Evolutionary conservation across 2,888 invertebrate genomes (phyloP), one percentile per base, ranked within the genome.

Genomic region (Drosophila paucipuncta): DNA sequence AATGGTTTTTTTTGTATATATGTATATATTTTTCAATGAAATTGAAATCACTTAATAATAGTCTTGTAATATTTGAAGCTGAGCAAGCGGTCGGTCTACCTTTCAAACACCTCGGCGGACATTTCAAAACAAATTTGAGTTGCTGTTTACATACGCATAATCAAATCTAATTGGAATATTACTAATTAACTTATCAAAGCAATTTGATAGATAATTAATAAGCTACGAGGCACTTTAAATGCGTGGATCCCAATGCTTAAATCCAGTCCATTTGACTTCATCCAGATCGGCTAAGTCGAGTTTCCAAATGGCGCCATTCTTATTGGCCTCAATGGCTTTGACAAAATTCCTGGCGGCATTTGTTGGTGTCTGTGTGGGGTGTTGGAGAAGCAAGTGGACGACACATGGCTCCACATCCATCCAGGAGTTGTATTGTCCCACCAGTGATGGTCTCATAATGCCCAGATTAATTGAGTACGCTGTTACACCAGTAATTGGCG

Each of bases 281-380:
- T 88, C 80, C 39, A 91, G 55, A 33, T 83, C 76, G 2, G 90
- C 92, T 50, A 90, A 55, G 47, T 93, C 92, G 49, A 91, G 63
- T 58, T 92, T 91, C 92, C 92, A 93, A 67, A 92, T 85, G 5
- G 91, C 91, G 7, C 89, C 92, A 72, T 92, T 93, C 77, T 92
- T 76, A 25, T 90, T 91, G 10, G 75, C 72, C 60, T 92, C 87
- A 41, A 93, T 88, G 16, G 91, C 91, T 76, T 90, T 82, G 4
- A 92, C 77, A 52, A 93, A 84, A 75, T 88, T 91, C 55, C 80
- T 72, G 55, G 90, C 93, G 31, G 92, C 92, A 41, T 22, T 76
- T 68, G 9, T 64, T 73, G 4, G 89, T 11, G 68, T 68, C 72
- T 91, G 80, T 10, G 79, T 81, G 16, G 76, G 78, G 62, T 77